Conservation (phyloP, 2,888 invertebrate species). For the Ophioninae sp. region DNA sequence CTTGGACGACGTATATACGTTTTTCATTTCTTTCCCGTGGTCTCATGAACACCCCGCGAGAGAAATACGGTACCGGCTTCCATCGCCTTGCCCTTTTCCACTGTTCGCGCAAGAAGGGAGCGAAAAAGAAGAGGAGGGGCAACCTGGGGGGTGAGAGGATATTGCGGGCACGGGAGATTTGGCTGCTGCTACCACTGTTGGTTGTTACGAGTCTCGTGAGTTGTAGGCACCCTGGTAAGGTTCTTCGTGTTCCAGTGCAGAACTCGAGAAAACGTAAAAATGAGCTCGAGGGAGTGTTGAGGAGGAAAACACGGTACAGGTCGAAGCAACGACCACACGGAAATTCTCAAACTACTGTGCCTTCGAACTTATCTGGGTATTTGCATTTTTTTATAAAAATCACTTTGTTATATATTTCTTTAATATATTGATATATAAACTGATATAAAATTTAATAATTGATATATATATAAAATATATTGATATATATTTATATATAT, state of each 20-base stretch:
- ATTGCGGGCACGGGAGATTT: slow-evolving; percentile 73
- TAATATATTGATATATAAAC: no score
- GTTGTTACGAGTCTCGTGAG: slow-evolving; percentile 64
- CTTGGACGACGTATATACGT: slow-evolving; percentile 20
- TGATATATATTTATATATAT: no score
- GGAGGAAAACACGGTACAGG: slow-evolving; percentile 52
- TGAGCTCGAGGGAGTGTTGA: slow-evolving; percentile 29
- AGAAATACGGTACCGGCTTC: slow-evolving; percentile 45
- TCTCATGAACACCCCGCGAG: slow-evolving; percentile 50
- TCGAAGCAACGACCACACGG: slow-evolving; percentile 18
- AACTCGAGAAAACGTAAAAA: slow-evolving; percentile 27
- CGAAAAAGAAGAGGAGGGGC: slow-evolving; percentile 46
- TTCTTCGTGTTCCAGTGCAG: slow-evolving; percentile 45
- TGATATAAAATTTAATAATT: no score
- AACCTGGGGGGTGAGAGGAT: slow-evolving; percentile 51
- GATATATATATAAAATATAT: no score
- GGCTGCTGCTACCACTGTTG: slow-evolving; percentile 58
- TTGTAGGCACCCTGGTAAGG: slow-evolving; percentile 65
- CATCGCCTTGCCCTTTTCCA: slow-evolving; percentile 14
- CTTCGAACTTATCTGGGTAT: not conserved
- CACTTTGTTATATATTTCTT: not conserved
- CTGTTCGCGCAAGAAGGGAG: slow-evolving; percentile 27
- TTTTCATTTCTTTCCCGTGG: slow-evolving; percentile 54
- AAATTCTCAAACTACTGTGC: slow-evolving; percentile 29
- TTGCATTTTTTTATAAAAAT: not conserved